Conservation (phyloP, 2,888 invertebrate species). For the Meteorus cinctellus region DNA sequence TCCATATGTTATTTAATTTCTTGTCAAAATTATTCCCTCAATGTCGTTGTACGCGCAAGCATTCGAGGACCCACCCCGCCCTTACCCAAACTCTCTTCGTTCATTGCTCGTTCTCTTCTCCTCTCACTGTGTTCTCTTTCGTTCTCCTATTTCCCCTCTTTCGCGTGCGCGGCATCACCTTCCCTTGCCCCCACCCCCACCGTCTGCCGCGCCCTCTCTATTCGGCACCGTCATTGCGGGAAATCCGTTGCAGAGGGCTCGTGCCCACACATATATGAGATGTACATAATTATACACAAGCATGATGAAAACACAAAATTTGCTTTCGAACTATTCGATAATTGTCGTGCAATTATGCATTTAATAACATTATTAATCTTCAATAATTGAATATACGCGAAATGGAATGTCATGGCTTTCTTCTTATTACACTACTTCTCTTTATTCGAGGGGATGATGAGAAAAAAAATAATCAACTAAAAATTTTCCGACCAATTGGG, state of each 20-base stretch:
- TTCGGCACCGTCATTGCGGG: slow-evolving; percentile 18
- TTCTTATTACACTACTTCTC: too few relatives aligned
- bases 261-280: neutral
- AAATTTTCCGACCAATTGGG: neutral
- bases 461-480: too few relatives aligned
- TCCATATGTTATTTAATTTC: neutral
- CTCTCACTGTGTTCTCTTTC: slow-evolving; percentile 2
- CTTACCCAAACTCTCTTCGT: slow-evolving; percentile 12
- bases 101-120: neutral
- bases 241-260: slow-evolving; percentile 21
- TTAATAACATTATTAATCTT: neutral
- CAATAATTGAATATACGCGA: neutral
- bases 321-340: neutral
- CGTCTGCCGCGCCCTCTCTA: slow-evolving; percentile 59
- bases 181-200: slow-evolving; percentile 39
- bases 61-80: slow-evolving; percentile 48
- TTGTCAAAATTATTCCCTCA: neutral
- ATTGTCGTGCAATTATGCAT: neutral
- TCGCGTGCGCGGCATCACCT: slow-evolving; percentile 47
- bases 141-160: slow-evolving; percentile 28
- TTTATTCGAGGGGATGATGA: too few relatives aligned
- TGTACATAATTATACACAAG: neutral
- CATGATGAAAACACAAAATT: neutral
- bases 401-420: neutral
- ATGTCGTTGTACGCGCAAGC: slow-evolving; percentile 22